A percentile compares a stretch with the other conserved stretches of the same genome.
Conservation (phyloP, 2,113 vertebrate genomes). For the Amphiprion ocellaris region DNA sequence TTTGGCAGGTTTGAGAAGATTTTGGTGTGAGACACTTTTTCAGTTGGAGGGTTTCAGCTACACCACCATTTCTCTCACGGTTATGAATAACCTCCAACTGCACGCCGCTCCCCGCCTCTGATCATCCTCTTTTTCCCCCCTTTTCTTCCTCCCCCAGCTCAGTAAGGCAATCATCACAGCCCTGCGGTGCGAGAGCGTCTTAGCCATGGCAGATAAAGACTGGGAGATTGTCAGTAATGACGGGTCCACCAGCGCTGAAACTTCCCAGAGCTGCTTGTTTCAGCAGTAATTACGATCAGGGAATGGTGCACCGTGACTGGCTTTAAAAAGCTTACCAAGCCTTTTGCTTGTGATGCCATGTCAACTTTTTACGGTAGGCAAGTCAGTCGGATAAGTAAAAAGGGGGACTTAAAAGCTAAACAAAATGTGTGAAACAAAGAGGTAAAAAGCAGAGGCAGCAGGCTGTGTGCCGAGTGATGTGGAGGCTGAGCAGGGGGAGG, state of each 20-base stretch:
- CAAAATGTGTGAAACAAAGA: constrained; percentile 67
- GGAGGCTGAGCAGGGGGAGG: neutral
- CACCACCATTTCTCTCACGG: constrained; percentile 16
- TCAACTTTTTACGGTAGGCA: constrained; percentile 58
- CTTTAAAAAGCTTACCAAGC: constrained; percentile 72
- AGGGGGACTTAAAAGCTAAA: constrained; percentile 61
- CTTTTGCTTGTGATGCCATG: constrained; percentile 67
- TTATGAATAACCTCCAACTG: constrained; percentile 54
- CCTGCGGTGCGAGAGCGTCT: constrained; percentile 45
- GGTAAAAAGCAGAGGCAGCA: constrained; percentile 36
- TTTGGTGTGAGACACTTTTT: constrained; percentile 60
- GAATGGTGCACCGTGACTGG: constrained; percentile 62
- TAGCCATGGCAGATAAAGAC: constrained; percentile 76
- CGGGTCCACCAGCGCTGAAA: constrained; percentile 60
- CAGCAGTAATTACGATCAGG: constrained; percentile 77
- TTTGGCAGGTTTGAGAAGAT: constrained; percentile 60
- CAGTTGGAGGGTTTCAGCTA: constrained; percentile 45
- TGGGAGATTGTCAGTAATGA: constrained; percentile 78
- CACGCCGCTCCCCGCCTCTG: constrained; percentile 32
- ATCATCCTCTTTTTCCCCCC: constrained; percentile 26
- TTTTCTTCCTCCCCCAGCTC: constrained; percentile 29
- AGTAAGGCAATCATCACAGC: constrained; percentile 68
- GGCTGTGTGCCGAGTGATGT: constrained; percentile 13
- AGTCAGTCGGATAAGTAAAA: constrained; percentile 36
- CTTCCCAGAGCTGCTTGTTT: constrained; percentile 79